Evolutionary conservation across 2,888 invertebrate genomes (phyloP).

Genomic region (Sarcophaga rosellei): DNA sequence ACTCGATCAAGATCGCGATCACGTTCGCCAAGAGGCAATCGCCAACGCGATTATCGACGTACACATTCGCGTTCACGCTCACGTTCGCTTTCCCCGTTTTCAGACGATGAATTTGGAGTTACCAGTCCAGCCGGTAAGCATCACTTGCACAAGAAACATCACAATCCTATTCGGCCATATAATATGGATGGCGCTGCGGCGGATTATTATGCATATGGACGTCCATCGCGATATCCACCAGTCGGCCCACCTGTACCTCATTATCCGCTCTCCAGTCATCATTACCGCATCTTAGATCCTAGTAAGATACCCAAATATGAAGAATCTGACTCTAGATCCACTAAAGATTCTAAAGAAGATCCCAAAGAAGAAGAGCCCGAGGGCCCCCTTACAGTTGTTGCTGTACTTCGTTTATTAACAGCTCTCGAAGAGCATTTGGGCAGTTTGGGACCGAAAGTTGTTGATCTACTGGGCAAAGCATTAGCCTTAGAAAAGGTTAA

Average conservation of each 20-base stretch:
- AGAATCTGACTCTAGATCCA: constrained; percentile 68
- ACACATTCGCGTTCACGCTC: constrained; percentile 60
- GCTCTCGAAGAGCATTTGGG: constrained; percentile 92
- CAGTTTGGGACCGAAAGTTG: constrained; percentile 90
- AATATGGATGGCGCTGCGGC: constrained; percentile 39
- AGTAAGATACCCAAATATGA: constrained; percentile 79
- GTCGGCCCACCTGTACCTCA: constrained; percentile 62
- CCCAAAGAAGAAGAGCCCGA: constrained; percentile 82
- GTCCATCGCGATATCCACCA: constrained; percentile 61
- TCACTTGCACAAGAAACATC: constrained; percentile 50
- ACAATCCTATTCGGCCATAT: constrained; percentile 59
- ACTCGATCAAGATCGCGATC: constrained; percentile 68
- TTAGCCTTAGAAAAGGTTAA: constrained; percentile 88
- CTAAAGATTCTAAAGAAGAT: constrained; percentile 70
- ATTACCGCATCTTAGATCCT: constrained; percentile 77
- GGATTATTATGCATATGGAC: constrained; percentile 64
- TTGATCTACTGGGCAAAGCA: constrained; percentile 89
- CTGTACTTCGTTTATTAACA: constrained; percentile 88
- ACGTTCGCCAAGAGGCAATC: constrained; percentile 67
- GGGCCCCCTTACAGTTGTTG: constrained; percentile 84
- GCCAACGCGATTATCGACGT: constrained; percentile 61
- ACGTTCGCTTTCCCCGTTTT: constrained; percentile 65
- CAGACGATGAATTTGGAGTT: constrained; percentile 63
- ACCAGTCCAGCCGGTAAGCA: constrained; percentile 44
- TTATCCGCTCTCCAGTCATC: constrained; percentile 58